These are phyloP conservation scores for Eurois occulta DNA, from an alignment of 2,888 invertebrate species.

Conservation along the genomic window DNA sequence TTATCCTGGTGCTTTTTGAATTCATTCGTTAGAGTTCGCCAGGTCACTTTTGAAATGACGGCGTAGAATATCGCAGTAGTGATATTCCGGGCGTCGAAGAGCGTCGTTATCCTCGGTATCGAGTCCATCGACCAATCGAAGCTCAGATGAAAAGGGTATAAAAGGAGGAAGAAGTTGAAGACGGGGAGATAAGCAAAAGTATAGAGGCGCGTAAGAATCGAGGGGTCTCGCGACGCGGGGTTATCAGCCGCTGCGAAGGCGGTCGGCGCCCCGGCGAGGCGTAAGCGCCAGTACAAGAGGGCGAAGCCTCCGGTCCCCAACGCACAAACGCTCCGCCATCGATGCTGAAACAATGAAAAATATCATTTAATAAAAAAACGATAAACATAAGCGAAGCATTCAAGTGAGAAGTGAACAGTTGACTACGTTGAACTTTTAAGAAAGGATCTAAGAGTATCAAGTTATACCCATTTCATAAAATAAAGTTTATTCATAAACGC, in stretches of 20 bases:
- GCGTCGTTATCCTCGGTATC: slow-evolving; percentile 95
- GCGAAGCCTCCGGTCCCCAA: slow-evolving; percentile 92
- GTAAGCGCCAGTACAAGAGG: slow-evolving; percentile 94
- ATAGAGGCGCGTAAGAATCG: slow-evolving; percentile 94
- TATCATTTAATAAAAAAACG: slow-evolving; percentile 51
- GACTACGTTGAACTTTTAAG: slow-evolving; percentile 60
- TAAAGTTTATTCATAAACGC: slow-evolving; percentile 71
- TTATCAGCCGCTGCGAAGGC: slow-evolving; percentile 98
- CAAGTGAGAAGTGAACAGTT: slow-evolving; percentile 63
- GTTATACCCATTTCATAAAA: slow-evolving; percentile 67
- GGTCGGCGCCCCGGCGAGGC: slow-evolving; percentile 93
- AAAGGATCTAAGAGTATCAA: slow-evolving; percentile 67
- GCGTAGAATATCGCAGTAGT: slow-evolving; percentile 94
- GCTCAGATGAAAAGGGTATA: slow-evolving; percentile 96
- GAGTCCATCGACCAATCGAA: slow-evolving; percentile 99
- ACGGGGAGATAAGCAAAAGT: slow-evolving; percentile 98
- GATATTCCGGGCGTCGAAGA: slow-evolving; percentile 95
- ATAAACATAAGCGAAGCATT: slow-evolving; percentile 52
- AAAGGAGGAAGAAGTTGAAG: slow-evolving; percentile 96
- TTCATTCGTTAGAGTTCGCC: slow-evolving; percentile 82
- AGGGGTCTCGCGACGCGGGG: slow-evolving; percentile 97
- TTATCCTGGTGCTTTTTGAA: slow-evolving; percentile 82
- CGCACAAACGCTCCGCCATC: slow-evolving; percentile 93
- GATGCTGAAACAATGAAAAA: slow-evolving; percentile 91
- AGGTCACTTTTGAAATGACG: slow-evolving; percentile 84